Conservation (phyloP, 1,140 invertebrate species). For the Eubasilissa regina region DNA sequence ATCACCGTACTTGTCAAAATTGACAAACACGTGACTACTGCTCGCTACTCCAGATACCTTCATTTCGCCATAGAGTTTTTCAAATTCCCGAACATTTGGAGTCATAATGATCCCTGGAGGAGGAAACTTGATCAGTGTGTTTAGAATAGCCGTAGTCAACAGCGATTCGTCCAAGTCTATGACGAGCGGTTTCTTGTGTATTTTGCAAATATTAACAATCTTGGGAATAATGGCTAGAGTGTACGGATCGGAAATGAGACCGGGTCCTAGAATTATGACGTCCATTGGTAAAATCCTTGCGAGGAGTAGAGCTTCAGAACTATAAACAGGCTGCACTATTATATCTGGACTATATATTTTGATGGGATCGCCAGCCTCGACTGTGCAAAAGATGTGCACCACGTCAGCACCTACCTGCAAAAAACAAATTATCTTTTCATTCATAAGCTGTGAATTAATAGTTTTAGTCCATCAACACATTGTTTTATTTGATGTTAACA, state of each 20-base stretch:
- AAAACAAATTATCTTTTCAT: background rate
- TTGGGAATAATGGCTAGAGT: background rate
- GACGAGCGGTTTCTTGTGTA: slow-evolving; percentile 45
- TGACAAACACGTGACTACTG: slow-evolving; percentile 10
- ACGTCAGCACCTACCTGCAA: slow-evolving; percentile 45
- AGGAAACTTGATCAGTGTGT: slow-evolving; percentile 24
- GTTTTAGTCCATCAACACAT: too few species aligned
- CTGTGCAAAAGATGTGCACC: slow-evolving; percentile 46
- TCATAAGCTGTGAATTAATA: too few species aligned
- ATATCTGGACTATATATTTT: slow-evolving; percentile 41
- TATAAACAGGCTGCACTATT: slow-evolving; percentile 31
- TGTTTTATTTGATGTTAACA: too few species aligned
- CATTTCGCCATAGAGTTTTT: slow-evolving; percentile 46
- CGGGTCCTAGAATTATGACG: slow-evolving; percentile 44
- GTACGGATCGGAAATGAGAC: slow-evolving; percentile 32
- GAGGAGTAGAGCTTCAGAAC: slow-evolving; percentile 10
- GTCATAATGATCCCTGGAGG: slow-evolving; percentile 45
- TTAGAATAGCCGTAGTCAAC: slow-evolving; percentile 15
- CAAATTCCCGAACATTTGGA: slow-evolving; percentile 20
- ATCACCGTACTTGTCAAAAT: slow-evolving; percentile 41
- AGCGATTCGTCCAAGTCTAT: slow-evolving; percentile 43
- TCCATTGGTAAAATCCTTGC: slow-evolving; percentile 18
- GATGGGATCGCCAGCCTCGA: slow-evolving; percentile 6
- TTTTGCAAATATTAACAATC: slow-evolving; percentile 47
- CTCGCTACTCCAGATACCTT: background rate